phyloP scores from a whole-genome alignment of 92 coral and sea anemone genomes.

The Zoanthus gigantus region DNA sequence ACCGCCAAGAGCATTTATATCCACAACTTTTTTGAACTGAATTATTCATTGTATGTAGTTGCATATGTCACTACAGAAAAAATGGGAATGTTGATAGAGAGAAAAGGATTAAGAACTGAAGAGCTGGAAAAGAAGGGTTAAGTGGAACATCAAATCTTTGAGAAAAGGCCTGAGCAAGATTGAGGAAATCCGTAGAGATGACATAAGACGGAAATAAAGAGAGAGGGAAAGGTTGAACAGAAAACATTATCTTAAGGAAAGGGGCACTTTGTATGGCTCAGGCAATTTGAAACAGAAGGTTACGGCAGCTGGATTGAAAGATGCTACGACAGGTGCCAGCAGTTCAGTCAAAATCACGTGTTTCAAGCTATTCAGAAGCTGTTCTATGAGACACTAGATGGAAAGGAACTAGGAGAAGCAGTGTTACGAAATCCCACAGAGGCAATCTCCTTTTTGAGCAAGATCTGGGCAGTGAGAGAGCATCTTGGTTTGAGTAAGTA shows the following conservation, averaged over 20 bases:
- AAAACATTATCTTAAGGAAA: constrained; percentile 39
- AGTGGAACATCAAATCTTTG: constrained; percentile 7
- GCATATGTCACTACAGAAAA: constrained; percentile 11
- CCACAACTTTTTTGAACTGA: not conserved
- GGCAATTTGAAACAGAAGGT: too few species aligned
- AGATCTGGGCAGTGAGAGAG: too few species aligned
- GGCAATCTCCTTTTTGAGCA: too few species aligned
- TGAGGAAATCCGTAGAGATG: constrained; percentile 11
- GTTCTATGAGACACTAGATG: too few species aligned
- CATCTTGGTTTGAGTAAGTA: too few species aligned
- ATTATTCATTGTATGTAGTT: constrained; percentile 19
- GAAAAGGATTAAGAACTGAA: constrained; percentile 35
- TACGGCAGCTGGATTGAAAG: too few species aligned
- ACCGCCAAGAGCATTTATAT: constrained; percentile 16
- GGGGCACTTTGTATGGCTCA: not conserved
- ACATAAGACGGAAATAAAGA: not conserved
- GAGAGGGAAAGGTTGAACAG: not conserved
- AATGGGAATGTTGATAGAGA: constrained; percentile 1
- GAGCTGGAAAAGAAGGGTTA: constrained; percentile 24
- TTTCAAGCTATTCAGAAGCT: too few species aligned
- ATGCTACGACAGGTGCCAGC: too few species aligned
- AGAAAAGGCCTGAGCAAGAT: constrained; percentile 42
- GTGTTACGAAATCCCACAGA: too few species aligned
- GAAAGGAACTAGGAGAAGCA: too few species aligned
- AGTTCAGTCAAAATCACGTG: too few species aligned